phyloP scores from a whole-genome alignment of 2,797 vertebrate species.

The Sebastiscus tertius region DNA sequence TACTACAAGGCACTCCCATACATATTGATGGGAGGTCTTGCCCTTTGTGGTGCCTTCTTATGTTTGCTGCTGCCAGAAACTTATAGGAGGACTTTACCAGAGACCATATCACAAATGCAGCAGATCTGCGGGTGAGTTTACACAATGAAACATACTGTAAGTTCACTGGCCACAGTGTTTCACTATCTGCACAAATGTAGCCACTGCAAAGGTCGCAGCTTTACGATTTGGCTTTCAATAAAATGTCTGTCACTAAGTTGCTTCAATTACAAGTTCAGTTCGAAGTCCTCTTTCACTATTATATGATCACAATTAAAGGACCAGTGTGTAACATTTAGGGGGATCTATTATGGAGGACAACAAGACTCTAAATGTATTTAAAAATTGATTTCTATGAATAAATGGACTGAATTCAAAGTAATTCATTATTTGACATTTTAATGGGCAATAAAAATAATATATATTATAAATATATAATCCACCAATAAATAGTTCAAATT shows the following conservation, averaged over 20 bases:
- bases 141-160: not conserved
- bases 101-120: slow-evolving; percentile 88
- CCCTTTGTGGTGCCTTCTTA: slow-evolving; percentile 83
- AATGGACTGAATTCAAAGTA: no score
- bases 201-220: no score
- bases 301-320: not conserved
- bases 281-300: not conserved
- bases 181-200: not conserved
- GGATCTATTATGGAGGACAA: no score
- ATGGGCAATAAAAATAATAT: no score
- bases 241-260: not conserved
- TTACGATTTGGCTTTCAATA: not conserved
- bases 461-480: no score
- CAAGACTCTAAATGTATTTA: no score
- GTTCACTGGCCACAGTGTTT: not conserved
- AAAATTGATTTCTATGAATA: no score
- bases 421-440: no score
- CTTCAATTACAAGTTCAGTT: not conserved
- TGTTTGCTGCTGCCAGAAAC: slow-evolving; percentile 90
- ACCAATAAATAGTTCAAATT: no score
- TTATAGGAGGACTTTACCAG: slow-evolving; percentile 83
- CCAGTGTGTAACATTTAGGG: no score
- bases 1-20: slow-evolving; percentile 88
- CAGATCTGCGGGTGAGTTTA: slow-evolving; percentile 82
- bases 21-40: slow-evolving; percentile 88